These are phyloP conservation scores for Lasioglossum marginatum DNA, from an alignment of 2,888 invertebrate species.

Conservation along the genomic window DNA sequence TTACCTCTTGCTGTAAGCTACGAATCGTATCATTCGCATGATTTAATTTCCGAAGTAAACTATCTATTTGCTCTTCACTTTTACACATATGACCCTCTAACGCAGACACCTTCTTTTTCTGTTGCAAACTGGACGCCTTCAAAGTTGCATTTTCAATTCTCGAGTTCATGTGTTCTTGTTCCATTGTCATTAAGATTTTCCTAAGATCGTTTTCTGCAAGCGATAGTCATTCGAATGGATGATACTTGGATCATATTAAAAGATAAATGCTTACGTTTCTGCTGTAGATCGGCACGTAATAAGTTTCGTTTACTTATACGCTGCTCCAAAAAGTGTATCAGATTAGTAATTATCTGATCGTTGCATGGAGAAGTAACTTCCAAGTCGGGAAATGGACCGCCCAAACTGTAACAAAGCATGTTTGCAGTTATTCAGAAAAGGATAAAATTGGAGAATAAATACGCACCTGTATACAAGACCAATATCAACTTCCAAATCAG, in stretches of 20 bases:
- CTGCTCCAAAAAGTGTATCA: conserved; percentile 90
- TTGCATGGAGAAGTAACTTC: conserved; percentile 89
- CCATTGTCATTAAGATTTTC: conserved; percentile 88
- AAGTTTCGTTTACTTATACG: conserved; percentile 88
- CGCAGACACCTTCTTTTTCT: conserved; percentile 88
- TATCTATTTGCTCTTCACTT: conserved; percentile 88
- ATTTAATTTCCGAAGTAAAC: conserved; percentile 87
- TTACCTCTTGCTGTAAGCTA: conserved; percentile 86
- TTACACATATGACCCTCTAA: conserved; percentile 89
- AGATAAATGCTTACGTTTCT: conserved; percentile 85
- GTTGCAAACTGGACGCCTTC: conserved; percentile 88
- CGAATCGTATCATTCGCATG: conserved; percentile 89
- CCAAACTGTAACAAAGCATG: conserved; percentile 85
- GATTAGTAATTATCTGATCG: conserved; percentile 87
- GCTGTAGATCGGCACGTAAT: conserved; percentile 88
- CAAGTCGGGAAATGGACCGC: conserved; percentile 91
- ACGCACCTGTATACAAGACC: conserved; percentile 87
- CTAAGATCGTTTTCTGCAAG: conserved; percentile 84
- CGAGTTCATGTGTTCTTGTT: conserved; percentile 89
- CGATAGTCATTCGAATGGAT: neutral
- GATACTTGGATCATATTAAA: neutral
- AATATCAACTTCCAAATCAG: conserved; percentile 87
- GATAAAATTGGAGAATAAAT: neutral
- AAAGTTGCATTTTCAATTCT: conserved; percentile 89
- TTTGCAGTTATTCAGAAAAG: neutral